Evolutionary conservation across 2,113 vertebrate species (phyloP).

Genomic region (Macrotus californicus): DNA sequence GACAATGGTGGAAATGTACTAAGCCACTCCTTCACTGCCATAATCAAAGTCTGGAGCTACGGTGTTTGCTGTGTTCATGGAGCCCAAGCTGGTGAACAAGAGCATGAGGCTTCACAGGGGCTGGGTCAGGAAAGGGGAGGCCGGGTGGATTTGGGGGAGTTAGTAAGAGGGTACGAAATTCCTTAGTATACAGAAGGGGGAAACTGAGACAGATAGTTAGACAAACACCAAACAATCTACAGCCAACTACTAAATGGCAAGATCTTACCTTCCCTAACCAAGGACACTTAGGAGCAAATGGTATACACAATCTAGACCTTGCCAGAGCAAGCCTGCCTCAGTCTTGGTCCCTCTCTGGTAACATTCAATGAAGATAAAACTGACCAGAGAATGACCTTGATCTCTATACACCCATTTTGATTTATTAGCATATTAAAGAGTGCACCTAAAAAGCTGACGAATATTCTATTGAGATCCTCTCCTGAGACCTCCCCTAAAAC

Average conservation of each 20-base stretch:
- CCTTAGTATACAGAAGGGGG: not conserved
- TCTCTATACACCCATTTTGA: not conserved
- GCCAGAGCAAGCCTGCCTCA: not conserved
- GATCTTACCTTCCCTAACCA: not conserved
- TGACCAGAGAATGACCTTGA: not conserved
- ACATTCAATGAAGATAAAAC: not conserved
- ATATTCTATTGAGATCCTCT: not conserved
- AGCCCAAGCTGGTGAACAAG: not conserved
- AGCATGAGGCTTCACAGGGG: not conserved
- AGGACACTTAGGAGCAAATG: not conserved
- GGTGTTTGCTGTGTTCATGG: not conserved
- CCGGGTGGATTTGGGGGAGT: not conserved
- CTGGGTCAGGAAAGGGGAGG: no score
- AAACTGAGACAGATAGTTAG: not conserved
- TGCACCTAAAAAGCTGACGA: not conserved
- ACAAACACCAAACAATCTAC: not conserved
- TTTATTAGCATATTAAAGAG: not conserved
- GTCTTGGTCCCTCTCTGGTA: not conserved
- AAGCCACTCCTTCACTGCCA: not conserved
- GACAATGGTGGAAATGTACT: not conserved
- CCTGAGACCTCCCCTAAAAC: not conserved
- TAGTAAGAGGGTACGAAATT: not conserved
- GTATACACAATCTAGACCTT: not conserved
- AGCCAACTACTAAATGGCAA: not conserved
- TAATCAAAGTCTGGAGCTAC: not conserved